phyloP scores from a whole-genome alignment of 2,113 vertebrate species.

The Myrmophylax atrothorax region DNA sequence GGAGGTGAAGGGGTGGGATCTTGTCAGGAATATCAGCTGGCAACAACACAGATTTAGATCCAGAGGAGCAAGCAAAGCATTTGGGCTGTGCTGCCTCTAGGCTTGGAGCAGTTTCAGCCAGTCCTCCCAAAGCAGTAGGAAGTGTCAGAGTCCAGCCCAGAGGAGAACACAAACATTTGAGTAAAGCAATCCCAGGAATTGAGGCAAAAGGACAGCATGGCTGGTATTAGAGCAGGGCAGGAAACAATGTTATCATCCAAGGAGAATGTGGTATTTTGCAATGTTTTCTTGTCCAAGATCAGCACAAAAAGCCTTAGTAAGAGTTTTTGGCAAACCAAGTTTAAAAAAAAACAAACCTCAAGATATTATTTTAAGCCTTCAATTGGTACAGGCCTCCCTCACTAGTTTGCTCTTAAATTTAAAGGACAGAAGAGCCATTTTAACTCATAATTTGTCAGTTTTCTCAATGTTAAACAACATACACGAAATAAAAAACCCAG shows the following conservation, averaged over 20 bases:
- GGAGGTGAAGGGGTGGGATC: neutral
- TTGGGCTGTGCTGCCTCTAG: neutral
- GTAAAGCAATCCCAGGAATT: constrained; percentile 39
- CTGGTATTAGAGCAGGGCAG: constrained; percentile 20
- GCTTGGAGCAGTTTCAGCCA: neutral
- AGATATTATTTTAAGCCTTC: neutral
- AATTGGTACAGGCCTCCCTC: neutral
- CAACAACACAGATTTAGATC: neutral
- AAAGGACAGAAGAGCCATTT: neutral
- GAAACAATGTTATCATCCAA: constrained; percentile 42
- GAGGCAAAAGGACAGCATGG: neutral
- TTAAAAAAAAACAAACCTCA: neutral
- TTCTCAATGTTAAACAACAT: neutral
- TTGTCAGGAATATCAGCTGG: neutral
- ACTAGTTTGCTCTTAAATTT: neutral
- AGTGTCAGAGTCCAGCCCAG: neutral
- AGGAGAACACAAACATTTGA: neutral
- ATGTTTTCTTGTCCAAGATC: constrained; percentile 24
- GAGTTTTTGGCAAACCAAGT: constrained; percentile 20
- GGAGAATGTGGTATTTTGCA: constrained; percentile 54
- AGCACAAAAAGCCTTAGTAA: constrained; percentile 5
- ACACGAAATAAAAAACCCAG: neutral
- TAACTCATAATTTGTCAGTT: neutral
- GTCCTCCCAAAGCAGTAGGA: neutral
- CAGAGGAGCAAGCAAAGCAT: neutral